Evolutionary conservation across 2,797 vertebrate species (phyloP).

Genomic region (Sebastes cheni): DNA sequence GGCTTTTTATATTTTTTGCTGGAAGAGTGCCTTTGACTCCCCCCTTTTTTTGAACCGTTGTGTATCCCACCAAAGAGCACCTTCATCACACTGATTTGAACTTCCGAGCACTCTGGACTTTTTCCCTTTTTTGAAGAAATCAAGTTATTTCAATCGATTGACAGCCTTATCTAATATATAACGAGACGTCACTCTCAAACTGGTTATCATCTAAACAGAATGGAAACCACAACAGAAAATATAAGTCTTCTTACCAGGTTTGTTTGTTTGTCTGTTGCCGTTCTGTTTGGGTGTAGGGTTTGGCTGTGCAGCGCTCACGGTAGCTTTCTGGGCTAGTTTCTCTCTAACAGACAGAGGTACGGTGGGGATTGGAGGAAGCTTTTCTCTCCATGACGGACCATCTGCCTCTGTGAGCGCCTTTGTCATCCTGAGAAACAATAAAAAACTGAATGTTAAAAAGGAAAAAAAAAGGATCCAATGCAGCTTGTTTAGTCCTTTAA

Average conservation of each 20-base stretch:
- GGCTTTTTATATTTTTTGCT: too few relatives aligned
- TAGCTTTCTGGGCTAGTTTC: conserved; percentile 68
- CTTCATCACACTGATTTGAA: too few relatives aligned
- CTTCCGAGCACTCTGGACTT: too few relatives aligned
- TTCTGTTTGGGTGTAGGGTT: conserved; percentile 61
- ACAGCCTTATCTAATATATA: too few relatives aligned
- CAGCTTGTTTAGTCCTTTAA: not conserved
- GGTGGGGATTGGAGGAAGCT: conserved; percentile 88
- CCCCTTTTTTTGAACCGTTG: too few relatives aligned
- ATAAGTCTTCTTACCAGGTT: conserved; percentile 40
- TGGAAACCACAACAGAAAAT: not conserved
- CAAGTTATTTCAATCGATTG: too few relatives aligned
- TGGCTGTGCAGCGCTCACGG: not conserved
- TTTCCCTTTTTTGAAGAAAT: too few relatives aligned
- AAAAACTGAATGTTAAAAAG: not conserved
- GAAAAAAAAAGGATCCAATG: not conserved
- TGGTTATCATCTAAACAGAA: too few relatives aligned
- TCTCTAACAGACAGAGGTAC: conserved; percentile 87
- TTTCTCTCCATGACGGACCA: conserved; percentile 89
- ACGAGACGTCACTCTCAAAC: too few relatives aligned
- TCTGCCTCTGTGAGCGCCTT: conserved; percentile 89
- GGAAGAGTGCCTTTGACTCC: too few relatives aligned
- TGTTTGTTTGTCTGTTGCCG: conserved; percentile 38
- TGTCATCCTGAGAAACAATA: conserved; percentile 85
- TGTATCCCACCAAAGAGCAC: too few relatives aligned